Evolutionary conservation across 2,113 vertebrate genomes (phyloP).

Genomic region (Python bivittatus): DNA sequence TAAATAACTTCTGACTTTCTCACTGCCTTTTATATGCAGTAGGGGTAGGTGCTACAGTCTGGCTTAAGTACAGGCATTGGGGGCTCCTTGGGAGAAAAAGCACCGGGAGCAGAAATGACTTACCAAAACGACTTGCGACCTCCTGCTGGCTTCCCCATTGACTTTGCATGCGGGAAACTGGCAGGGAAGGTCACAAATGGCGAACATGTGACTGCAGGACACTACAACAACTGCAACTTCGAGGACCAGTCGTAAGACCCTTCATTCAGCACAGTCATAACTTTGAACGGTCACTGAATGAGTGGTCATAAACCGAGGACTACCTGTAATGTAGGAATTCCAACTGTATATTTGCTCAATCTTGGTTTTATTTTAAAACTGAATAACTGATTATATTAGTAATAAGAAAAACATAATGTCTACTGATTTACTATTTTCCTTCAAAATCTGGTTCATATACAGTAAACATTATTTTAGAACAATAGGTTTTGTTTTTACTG

Average conservation of each 20-base stretch:
- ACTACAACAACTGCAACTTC: background rate
- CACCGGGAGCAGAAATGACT: too few species aligned
- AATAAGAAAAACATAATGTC: conserved; percentile 33
- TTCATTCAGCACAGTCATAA: too few species aligned
- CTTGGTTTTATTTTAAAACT: conserved; percentile 22
- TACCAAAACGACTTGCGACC: background rate
- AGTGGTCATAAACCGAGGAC: too few species aligned
- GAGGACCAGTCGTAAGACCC: background rate
- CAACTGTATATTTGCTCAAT: conserved; percentile 30
- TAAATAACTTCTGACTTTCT: background rate
- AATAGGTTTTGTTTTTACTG: background rate
- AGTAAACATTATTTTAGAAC: conserved; percentile 24
- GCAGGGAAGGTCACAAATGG: background rate
- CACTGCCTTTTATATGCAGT: background rate
- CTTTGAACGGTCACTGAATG: too few species aligned
- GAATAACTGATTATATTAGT: conserved; percentile 37
- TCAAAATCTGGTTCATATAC: conserved; percentile 46
- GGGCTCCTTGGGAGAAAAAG: too few species aligned
- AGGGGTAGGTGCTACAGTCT: too few species aligned
- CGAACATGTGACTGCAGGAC: too few species aligned
- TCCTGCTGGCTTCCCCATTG: background rate
- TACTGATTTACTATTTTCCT: conserved; percentile 22
- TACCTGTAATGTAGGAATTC: background rate
- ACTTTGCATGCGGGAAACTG: background rate
- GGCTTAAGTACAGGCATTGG: too few species aligned